Base-by-base conservation (phyloP, 1,140 invertebrate species). In the Hylyphantes graminicola region DNA sequence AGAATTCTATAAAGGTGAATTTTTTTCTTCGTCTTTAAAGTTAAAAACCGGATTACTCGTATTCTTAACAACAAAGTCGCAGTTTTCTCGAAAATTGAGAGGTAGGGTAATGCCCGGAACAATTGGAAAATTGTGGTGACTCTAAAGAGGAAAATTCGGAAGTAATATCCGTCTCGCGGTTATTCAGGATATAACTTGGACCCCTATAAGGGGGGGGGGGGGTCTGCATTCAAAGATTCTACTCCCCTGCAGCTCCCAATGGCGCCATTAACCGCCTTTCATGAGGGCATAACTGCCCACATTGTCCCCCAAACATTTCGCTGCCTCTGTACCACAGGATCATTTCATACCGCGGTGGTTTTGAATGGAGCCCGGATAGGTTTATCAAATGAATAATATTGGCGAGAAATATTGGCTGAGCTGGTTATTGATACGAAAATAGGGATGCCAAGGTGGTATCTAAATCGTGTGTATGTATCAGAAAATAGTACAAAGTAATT, bases 271-370 rank as follows among this genome's bases (percentile, higher is more conserved):
- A 55, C 54, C 67, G 17, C 54, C 64, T 70, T 72, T 64, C 57
- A 68, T 15, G 19, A 15, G 10, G 59, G 68, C 63, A 81, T 54
- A 48, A 59, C 21, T 72, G 35, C 19, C 21, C n/a, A 50, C 48
- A 67, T 78, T 78, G 76, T 78, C 12, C 61, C 48, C 21, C 67
- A 80, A 70, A 80, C 54, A 50, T 65, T 70, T 68, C 67, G 10
- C 15, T n/a, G 55, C 21, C 77, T 59, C 51, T 59, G 35, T 78
- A 48, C 61, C 51, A 51, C 12, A 78, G 65, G 77, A 80, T 70
- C 77, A 80, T 80, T 80, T 80, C 67, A 80, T 72, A 80, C 53
- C 35, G n/a, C 55, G 12, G 65, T 80, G 77, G 65, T 80, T 80
- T 80, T 80, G 54, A 80, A 80, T 80, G 21, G 48, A 13, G 12